These are phyloP conservation scores for Rhopilema esculentum DNA, from an alignment of 30 jellyfish, hydroid and myxozoan genomes.

Conservation along the genomic window DNA sequence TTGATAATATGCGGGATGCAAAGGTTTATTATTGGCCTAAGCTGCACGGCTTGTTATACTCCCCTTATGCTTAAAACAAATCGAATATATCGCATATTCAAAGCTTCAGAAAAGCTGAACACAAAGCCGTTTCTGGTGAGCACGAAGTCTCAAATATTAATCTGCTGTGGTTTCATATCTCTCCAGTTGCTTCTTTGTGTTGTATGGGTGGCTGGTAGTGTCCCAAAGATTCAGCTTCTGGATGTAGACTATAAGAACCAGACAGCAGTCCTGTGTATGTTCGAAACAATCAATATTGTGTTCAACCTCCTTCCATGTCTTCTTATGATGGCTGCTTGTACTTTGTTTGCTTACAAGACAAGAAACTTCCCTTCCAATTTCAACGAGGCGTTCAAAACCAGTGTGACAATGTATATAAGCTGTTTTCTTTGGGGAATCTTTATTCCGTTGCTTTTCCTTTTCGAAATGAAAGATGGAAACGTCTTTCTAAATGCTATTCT, in stretches of 20 bases:
- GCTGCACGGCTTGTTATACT: slow-evolving; percentile 84
- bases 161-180: slow-evolving; percentile 61
- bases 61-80: slow-evolving; percentile 88
- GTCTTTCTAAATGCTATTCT: slow-evolving; percentile 5
- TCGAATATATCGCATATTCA: slow-evolving; percentile 85
- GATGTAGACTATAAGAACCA: not conserved
- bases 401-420: slow-evolving; percentile 90
- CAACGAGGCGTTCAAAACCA: slow-evolving; percentile 85
- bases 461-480: not conserved
- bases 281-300: slow-evolving; percentile 35
- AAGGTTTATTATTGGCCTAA: slow-evolving; percentile 76
- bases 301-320: slow-evolving; percentile 73
- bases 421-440: slow-evolving; percentile 83
- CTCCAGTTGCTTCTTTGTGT: slow-evolving; percentile 76
- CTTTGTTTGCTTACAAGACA: slow-evolving; percentile 88
- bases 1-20: slow-evolving; percentile 63
- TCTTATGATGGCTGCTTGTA: slow-evolving; percentile 79
- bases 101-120: slow-evolving; percentile 48
- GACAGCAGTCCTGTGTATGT: slow-evolving; percentile 61
- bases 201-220: slow-evolving; percentile 79
- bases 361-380: slow-evolving; percentile 88
- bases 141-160: slow-evolving; percentile 81
- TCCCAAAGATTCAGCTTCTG: slow-evolving; percentile 52
- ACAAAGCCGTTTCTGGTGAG: slow-evolving; percentile 70
- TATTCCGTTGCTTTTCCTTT: slow-evolving; percentile 12